Base-by-base conservation (phyloP, 2,113 vertebrate genomes). In the Puffinus mauretanicus region DNA sequence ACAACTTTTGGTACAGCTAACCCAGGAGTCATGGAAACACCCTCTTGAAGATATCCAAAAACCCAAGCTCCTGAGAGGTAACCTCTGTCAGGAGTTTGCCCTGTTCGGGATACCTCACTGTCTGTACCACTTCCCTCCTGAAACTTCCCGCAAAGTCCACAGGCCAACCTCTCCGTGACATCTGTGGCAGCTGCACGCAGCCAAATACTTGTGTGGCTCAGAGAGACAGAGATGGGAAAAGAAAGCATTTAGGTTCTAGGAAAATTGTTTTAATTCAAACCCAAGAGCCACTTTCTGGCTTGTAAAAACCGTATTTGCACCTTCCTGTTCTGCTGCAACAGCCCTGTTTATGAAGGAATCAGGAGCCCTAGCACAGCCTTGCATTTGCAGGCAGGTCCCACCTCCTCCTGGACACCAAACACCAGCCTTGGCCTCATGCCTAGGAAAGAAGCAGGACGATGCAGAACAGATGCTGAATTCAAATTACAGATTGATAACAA, bases 391-490 rank as follows among this genome's bases (percentile, higher is more conserved):
- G 77, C 91, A 86, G 80, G 81, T 92, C 72, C 73, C 93, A 91
- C 77, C 52, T 93, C 62, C 72, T 82, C 66, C 83, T 60, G 91
- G 70, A 89, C 91, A 91, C 47, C 77, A 89, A 94, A 64, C 52
- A 64, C 55, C 72, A 75, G n/a, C 51, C 49, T 85, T 88, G 84
- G 91, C 81, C 65, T 72, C 57, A 10, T 0, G 40, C 83, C 81
- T 26, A 5, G 77, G 84, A 49, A 52, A 89, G 29, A 78, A 69
- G 57, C 24, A 57, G 40, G 73, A 89, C 0, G 30, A 91, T 4
- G 2, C 57, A 69, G 91, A 94, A 91, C 89, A 96, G 93, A 96
- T 84, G 89, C 87, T 82, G 62, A 75, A 91, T 87, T 95, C 78
- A 57, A 79, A 49, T 60, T 67, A 51, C 84, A 93, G 92, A 93